Evolutionary conservation across 2,888 invertebrate species (phyloP).

Genomic region (Myopa testacea): DNA sequence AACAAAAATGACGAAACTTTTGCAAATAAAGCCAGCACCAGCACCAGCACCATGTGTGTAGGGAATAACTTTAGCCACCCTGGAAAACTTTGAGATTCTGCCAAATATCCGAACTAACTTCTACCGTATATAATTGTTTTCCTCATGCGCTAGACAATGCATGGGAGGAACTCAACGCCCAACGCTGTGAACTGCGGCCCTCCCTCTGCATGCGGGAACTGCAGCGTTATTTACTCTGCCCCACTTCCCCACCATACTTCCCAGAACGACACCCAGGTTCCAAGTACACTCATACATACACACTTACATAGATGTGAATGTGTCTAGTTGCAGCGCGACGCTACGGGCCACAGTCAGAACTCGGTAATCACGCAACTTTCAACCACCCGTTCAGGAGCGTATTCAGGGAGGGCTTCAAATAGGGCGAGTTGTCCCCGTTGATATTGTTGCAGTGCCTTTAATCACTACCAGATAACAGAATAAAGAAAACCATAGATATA

Average conservation of each 20-base stretch:
- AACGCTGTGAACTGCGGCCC: background rate
- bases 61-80: slow-evolving; percentile 8
- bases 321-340: background rate
- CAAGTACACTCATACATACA: background rate
- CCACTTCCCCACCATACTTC: background rate
- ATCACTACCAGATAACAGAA: too few species aligned
- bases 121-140: slow-evolving; percentile 29
- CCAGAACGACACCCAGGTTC: too few species aligned
- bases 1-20: slow-evolving; percentile 17
- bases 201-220: background rate
- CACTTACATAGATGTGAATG: background rate
- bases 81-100: slow-evolving; percentile 28
- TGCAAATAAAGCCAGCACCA: background rate
- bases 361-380: slow-evolving; percentile 17
- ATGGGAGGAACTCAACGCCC: background rate
- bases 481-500: too few species aligned
- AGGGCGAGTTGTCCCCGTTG: background rate
- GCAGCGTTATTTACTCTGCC: background rate
- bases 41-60: background rate
- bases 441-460: too few species aligned
- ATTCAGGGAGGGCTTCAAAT: background rate
- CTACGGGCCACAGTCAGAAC: slow-evolving; percentile 4
- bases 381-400: background rate
- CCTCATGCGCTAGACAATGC: slow-evolving; percentile 19
- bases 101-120: slow-evolving; percentile 31